Evolutionary conservation across 2,113 vertebrate genomes (phyloP), one percentile per base, ranked within the genome.

Genomic region (Xiphophorus couchianus): DNA sequence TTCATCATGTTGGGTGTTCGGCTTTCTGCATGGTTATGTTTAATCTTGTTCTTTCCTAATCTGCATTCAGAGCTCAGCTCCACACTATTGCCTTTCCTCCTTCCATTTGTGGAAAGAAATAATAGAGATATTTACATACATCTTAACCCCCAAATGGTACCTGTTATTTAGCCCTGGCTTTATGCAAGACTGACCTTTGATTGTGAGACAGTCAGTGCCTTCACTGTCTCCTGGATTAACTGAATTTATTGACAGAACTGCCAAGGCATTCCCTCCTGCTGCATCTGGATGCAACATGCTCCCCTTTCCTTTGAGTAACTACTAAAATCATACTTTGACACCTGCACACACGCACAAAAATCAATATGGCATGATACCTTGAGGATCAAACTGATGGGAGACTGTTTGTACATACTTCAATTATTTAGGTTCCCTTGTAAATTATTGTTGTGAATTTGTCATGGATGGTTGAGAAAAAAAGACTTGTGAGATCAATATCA

Each of bases 61-160:
- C 83, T 88, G 71, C 80, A 86, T 91, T 88, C 85, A 74, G 67
- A 81, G 77, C 75, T 76, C 58, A 68, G 48, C 73, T 54, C 42
- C 27, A 51, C 48, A 42, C 35, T 58, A 28, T 62, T 35, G 54
- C 30, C 62, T 12, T 65, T 33, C 63, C 28, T 67, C 29, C 35
- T 31, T 63, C 77, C 69, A 76, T 74, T 83, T 76, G 60, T 71
- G 61, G 48, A 74, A 48, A 31, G 68, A 78, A 82, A 84, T 66
- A n/a, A 84, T 69, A 76, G 58, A 71, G 61, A 27, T 74, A 69
- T 83, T 81, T 71, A 76, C 63, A 17, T 62, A 31, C 35, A 58
- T 62, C 71, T 79, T 71, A 72, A 76, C 78, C 67, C 28, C 22
- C 71, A 60, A 33, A 69, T 77, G 74, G 19, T 79, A 28, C 71